A percentile compares a stretch with the other conserved stretches of the same genome.
phyloP scores from a whole-genome alignment of 2,113 vertebrate species.

The Perognathus longimembris region DNA sequence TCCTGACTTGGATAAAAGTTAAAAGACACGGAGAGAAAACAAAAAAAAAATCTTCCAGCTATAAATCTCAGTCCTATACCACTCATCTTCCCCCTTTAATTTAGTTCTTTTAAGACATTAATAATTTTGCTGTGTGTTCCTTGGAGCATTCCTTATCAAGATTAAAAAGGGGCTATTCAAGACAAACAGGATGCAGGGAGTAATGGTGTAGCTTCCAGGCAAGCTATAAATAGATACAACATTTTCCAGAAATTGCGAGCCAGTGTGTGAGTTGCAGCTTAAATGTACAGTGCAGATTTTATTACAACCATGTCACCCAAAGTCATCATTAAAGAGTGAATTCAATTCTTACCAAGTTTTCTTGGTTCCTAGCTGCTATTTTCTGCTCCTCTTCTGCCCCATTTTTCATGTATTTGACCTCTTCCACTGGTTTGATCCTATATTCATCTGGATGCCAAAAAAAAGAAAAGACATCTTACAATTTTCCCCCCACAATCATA shows the following conservation, averaged over 20 bases:
- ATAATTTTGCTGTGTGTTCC: conserved; percentile 22
- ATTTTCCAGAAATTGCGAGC: conserved; percentile 74
- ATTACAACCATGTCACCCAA: conserved; percentile 70
- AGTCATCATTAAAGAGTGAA: conserved; percentile 75
- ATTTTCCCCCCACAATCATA: conserved; percentile 50
- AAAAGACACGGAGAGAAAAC: neutral
- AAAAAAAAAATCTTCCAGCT: neutral
- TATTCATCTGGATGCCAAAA: conserved; percentile 93
- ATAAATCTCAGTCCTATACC: neutral
- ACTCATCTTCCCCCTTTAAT: conserved; percentile 38
- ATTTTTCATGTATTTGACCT: conserved; percentile 93
- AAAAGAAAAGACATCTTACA: conserved; percentile 69
- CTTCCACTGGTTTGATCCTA: conserved; percentile 98
- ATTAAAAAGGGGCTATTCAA: conserved; percentile 76
- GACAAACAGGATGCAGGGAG: conserved; percentile 78
- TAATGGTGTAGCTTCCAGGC: conserved; percentile 33
- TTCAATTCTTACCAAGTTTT: conserved; percentile 88
- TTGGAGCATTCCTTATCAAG: conserved; percentile 62
- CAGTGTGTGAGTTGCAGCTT: neutral
- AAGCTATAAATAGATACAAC: conserved; percentile 72
- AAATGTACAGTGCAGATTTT: conserved; percentile 55
- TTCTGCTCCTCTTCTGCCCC: conserved; percentile 91
- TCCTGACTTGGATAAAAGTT: neutral
- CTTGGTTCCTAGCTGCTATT: conserved; percentile 90
- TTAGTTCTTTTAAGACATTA: conserved; percentile 13